These are phyloP conservation scores for Anser brachyrhynchus DNA, from an alignment of 2,113 vertebrate genomes.

Conservation along the genomic window DNA sequence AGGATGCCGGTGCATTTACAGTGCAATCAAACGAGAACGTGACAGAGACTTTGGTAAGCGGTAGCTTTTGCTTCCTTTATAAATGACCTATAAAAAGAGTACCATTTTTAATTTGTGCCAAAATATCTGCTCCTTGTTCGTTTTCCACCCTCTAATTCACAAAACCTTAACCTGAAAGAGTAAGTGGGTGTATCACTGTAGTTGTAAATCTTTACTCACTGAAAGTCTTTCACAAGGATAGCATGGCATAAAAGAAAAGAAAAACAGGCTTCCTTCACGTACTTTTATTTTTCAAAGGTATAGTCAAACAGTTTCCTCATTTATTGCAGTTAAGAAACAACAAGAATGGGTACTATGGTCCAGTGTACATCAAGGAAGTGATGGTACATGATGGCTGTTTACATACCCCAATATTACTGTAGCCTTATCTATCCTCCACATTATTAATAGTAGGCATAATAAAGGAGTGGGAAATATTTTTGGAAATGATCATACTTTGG, in stretches of 20 bases:
- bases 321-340: not conserved
- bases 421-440: not conserved
- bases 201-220: not conserved
- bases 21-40: conserved; percentile 77
- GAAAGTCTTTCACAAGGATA: not conserved
- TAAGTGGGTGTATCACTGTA: not conserved
- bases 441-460: not conserved
- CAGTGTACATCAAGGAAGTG: not conserved
- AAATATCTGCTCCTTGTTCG: not conserved
- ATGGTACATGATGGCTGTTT: fast-evolving
- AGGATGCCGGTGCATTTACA: conserved; percentile 80
- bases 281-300: not conserved
- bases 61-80: conserved; percentile 11
- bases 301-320: not conserved
- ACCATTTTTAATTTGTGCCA: not conserved
- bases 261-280: not conserved
- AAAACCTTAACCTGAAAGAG: not conserved
- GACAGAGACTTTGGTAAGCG: conserved; percentile 85
- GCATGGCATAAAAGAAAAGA: not conserved
- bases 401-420: not conserved
- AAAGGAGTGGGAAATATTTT: not conserved
- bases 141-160: not conserved
- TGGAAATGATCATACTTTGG: not conserved
- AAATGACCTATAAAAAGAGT: not conserved
- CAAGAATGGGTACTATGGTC: not conserved